Conservation (phyloP, 2,797 vertebrate genomes). For the Enteromius viviparus region DNA sequence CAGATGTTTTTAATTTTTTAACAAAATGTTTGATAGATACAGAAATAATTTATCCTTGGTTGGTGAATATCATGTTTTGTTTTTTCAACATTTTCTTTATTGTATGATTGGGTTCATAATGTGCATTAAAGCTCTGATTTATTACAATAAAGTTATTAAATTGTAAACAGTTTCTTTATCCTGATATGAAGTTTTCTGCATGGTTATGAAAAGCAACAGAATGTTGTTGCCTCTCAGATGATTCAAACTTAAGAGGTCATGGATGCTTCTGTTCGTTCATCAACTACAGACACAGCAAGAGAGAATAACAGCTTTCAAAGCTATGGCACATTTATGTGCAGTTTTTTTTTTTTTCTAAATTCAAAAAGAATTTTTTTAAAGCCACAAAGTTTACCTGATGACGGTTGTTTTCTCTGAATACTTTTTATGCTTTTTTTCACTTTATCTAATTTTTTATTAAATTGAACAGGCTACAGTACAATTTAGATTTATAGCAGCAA, state of each 20-base stretch:
- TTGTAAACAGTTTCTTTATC: neutral
- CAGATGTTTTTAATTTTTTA: neutral
- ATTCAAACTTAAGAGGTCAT: conserved; percentile 1
- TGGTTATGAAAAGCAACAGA: neutral
- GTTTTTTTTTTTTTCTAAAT: neutral
- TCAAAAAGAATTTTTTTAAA: neutral
- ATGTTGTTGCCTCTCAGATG: conserved; percentile 12
- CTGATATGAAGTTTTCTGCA: neutral
- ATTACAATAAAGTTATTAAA: neutral
- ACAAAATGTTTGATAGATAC: neutral
- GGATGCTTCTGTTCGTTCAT: neutral
- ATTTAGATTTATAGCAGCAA: neutral
- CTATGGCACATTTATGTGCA: neutral
- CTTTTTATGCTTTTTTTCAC: neutral
- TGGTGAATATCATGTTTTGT: neutral
- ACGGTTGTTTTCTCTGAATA: neutral
- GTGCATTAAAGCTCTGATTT: neutral
- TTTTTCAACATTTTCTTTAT: neutral
- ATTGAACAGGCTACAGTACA: neutral
- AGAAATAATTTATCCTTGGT: neutral
- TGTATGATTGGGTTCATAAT: neutral
- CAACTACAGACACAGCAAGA: neutral
- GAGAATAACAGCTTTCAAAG: neutral
- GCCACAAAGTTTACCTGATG: neutral
- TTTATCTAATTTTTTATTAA: neutral